Base-by-base conservation (phyloP, 2,888 invertebrate species). In the Helicoverpa assulta region DNA sequence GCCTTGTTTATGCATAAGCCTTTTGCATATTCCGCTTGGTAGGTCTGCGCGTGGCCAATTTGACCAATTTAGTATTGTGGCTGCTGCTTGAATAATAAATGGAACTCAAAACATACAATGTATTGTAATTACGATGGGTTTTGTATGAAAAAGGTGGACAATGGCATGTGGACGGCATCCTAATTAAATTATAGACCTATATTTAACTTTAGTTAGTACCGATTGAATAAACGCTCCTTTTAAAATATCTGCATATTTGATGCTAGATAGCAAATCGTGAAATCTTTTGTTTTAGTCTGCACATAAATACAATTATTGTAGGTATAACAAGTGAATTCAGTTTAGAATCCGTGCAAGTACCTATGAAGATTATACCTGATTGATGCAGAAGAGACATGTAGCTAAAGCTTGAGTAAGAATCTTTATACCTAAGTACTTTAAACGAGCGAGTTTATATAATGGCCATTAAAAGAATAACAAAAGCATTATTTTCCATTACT, bases 1-100 rank as follows among this genome's bases (percentile, higher is more conserved):
- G 58, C 70, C 78, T 86, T 85, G 84, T 84, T 85, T 86, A 88
- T 86, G 83, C 80, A 87, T 86, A 82, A 83, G 78, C 81, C 69
- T 82, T 84, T 79, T 83, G 84, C 82, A 84, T 87, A 86, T 83
- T 85, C 73, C 72, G 72, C 76, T 64, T 67, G 73, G 71, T 71
- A 68, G 61, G 62, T 54, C 63, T 60, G 65, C 72, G 70, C 63
- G 73, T 63, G 72, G 77, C 71, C 74, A 76, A 83, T 84, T 83
- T 81, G 73, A 67, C 67, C 79, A 82, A 85, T 82, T 80, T 82
- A 81, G 76, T 62, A 56, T 43, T 68, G 67, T 65, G 66, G 70
- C 70, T 53, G 70, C 40, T 70, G 59, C 52, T 62, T 80, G 62
- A 77, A 77, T 77, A 77, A 76, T 77, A 80, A 80, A 77, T 70